A percentile compares a stretch with the other conserved stretches of the same genome.
phyloP scores from a whole-genome alignment of 2,888 invertebrate genomes.

The Morpho deidamia region DNA sequence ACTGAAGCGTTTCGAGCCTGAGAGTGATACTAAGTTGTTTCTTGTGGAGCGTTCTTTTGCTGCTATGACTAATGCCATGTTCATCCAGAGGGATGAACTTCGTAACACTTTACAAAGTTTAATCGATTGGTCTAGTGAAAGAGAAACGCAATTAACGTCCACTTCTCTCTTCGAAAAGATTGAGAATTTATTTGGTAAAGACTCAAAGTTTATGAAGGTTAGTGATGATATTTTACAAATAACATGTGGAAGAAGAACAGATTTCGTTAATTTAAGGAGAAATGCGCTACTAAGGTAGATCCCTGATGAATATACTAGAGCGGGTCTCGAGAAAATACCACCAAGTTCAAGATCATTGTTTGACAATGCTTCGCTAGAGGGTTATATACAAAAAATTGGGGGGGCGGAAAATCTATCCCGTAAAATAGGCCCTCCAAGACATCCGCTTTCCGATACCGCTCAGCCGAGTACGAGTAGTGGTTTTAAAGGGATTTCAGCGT shows the following conservation, averaged over 20 bases:
- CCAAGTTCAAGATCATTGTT: not conserved
- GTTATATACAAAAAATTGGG: not conserved
- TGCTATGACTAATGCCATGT: slow-evolving; percentile 19
- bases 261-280: slow-evolving; percentile 10
- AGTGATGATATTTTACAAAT: slow-evolving; percentile 3
- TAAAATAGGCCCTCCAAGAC: no score
- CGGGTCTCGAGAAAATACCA: not conserved
- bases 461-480: no score
- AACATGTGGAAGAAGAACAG: slow-evolving; percentile 16
- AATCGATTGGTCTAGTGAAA: slow-evolving; percentile 12
- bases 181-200: slow-evolving; percentile 11
- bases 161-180: slow-evolving; percentile 15
- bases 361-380: not conserved
- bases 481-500: no score
- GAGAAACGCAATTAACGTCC: slow-evolving; percentile 1
- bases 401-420: not conserved
- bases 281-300: not conserved
- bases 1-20: slow-evolving; percentile 11
- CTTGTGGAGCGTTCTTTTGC: slow-evolving; percentile 23
- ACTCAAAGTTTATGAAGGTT: slow-evolving; percentile 10
- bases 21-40: slow-evolving; percentile 2
- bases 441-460: no score
- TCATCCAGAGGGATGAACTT: slow-evolving; percentile 20
- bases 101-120: slow-evolving; percentile 11
- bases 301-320: not conserved